phyloP scores from a whole-genome alignment of 2,113 vertebrate species.

The Craseonycteris thonglongyai region DNA sequence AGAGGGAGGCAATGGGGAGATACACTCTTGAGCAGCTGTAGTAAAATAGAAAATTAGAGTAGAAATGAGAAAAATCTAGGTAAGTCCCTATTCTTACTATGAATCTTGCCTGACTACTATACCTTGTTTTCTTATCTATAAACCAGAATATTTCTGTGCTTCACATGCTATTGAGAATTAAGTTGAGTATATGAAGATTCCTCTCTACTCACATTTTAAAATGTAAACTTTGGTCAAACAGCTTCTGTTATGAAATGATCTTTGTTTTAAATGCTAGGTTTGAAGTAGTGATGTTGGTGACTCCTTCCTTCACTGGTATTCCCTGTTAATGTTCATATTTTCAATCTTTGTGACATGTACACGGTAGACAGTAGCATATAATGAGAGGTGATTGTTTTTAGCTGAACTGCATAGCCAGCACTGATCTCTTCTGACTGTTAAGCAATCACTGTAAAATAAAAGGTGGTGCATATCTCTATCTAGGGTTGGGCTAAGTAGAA shows the following conservation, averaged over 20 bases:
- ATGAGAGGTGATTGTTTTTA: background rate
- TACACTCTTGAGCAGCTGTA: background rate
- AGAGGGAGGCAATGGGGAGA: background rate
- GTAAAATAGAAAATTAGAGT: background rate
- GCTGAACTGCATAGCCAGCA: background rate
- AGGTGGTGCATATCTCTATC: background rate
- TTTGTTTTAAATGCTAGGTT: conserved; percentile 32
- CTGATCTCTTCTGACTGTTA: background rate
- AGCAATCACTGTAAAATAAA: conserved; percentile 1
- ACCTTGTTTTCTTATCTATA: conserved; percentile 12
- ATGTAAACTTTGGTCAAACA: conserved; percentile 3
- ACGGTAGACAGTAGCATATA: background rate
- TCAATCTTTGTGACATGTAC: conserved; percentile 29
- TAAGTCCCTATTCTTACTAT: background rate
- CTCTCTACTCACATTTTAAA: background rate
- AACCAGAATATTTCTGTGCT: background rate
- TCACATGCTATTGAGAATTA: conserved; percentile 12
- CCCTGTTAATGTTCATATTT: conserved; percentile 17
- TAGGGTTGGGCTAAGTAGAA: background rate
- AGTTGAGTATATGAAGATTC: background rate
- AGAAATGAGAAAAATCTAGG: background rate
- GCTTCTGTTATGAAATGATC: background rate
- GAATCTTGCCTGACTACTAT: background rate
- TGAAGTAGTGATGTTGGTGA: background rate
- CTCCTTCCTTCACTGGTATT: background rate